Evolutionary conservation across 2,888 invertebrate genomes (phyloP).

Genomic region (Thelaira solivaga): DNA sequence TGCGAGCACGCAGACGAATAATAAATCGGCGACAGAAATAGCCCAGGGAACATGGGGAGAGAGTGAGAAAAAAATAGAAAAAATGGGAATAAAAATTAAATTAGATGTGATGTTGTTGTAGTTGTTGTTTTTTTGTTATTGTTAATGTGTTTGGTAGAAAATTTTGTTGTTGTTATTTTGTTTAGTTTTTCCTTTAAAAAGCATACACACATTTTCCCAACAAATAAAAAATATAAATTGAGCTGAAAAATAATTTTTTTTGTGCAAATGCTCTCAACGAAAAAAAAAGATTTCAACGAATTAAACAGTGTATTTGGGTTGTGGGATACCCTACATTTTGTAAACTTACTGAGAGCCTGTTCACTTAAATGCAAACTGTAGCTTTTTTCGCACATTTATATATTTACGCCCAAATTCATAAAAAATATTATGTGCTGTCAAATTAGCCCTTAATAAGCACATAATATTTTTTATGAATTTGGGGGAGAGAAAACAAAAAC

Average conservation of each 20-base stretch:
- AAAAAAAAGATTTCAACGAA: background rate
- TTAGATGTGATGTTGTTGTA: constrained; percentile 33
- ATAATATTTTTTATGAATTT: too few relatives aligned
- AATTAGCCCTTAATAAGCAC: too few relatives aligned
- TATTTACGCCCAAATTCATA: too few relatives aligned
- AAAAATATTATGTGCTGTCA: too few relatives aligned
- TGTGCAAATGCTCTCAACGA: constrained; percentile 22
- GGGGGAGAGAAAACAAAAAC: too few relatives aligned
- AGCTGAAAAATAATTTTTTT: constrained; percentile 5
- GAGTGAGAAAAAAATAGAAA: constrained; percentile 12
- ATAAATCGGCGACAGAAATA: constrained; percentile 63
- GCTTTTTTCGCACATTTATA: too few relatives aligned
- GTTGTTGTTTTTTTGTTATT: constrained; percentile 50
- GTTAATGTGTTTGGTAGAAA: constrained; percentile 25
- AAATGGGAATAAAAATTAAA: constrained; percentile 31
- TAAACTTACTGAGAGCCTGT: too few relatives aligned
- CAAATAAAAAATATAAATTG: constrained; percentile 28
- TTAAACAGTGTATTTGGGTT: background rate
- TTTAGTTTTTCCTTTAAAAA: constrained; percentile 37
- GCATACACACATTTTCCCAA: constrained; percentile 17
- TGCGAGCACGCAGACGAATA: constrained; percentile 60
- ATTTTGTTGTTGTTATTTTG: constrained; percentile 51
- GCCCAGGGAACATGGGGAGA: constrained; percentile 50
- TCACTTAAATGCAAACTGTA: too few relatives aligned
- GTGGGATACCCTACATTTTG: constrained; percentile 3